These are phyloP conservation scores for Leptinotarsa peninsularis DNA, from an alignment of 2,888 invertebrate species.

Conservation along the genomic window DNA sequence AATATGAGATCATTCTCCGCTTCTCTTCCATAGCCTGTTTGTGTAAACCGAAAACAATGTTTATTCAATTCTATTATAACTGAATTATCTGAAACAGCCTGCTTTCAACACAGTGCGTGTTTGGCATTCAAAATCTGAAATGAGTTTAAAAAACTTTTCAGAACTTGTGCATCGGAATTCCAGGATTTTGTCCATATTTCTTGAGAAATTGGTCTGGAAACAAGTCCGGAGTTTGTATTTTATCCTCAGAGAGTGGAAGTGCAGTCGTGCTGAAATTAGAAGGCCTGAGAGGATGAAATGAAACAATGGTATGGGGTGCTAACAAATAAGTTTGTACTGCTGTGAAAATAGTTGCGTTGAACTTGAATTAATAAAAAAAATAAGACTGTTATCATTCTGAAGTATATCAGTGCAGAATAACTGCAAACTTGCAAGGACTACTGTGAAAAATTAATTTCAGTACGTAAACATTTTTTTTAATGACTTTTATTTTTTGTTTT, in stretches of 20 bases:
- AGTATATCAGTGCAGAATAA: no score
- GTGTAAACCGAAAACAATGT: not conserved
- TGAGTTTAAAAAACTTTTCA: constrained; percentile 14
- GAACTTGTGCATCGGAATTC: constrained; percentile 2
- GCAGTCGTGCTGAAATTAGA: constrained; percentile 6
- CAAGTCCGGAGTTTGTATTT: constrained; percentile 14
- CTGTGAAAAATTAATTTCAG: no score
- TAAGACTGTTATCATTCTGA: no score
- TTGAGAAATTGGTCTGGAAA: not conserved
- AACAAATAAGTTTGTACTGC: no score
- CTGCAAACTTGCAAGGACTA: no score
- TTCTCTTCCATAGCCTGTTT: not conserved
- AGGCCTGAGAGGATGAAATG: not conserved
- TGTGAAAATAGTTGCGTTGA: no score
- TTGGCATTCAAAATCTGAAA: constrained; percentile 7
- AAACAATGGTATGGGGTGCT: not conserved
- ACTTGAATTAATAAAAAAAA: no score
- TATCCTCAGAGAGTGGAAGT: not conserved
- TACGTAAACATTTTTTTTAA: no score
- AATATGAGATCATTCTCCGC: not conserved
- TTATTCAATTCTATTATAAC: constrained; percentile 15
- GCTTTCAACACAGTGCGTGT: constrained; percentile 16
- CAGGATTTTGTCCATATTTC: constrained; percentile 12
- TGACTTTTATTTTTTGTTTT: no score
- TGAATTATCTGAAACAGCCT: constrained; percentile 8